Evolutionary conservation across 2,797 vertebrate species (phyloP), one percentile per base, ranked within the genome.

Genomic region (Squalus acanthias): DNA sequence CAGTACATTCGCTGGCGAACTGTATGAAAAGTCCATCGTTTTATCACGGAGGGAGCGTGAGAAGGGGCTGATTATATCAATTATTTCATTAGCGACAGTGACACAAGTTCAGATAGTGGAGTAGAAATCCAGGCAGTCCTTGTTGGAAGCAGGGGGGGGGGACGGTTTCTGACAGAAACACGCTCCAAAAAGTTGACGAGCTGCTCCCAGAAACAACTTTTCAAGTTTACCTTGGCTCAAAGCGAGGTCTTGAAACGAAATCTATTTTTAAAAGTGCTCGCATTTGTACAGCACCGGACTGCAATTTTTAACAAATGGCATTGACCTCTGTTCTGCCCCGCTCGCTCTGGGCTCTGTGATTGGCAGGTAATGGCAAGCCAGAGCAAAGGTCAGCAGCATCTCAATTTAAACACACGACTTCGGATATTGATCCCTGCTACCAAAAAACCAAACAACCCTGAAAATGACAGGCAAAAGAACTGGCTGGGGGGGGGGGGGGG

Each of bases 1-100:
- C 94, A 60, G 46, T 57, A 53, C 26, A 95, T 17, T 95, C 70
- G 76, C 50, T 95, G 46, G 70, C 29, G n/a, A 95, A 95, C 53
- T 15, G 46, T 60, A n/a, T 39, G 29, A 95, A 53, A 74, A 70
- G 7, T 60, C 24, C 26, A 33, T 15, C 8, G n/a, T 93, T 93
- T 92, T 39, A 3, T 22, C 20, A 13, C 0, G 13, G 70, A 74
- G 50, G 70, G 70, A 57, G 46, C 12, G 69, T 53, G 94, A 76
- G 94, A 95, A 95, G 94, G 94, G 70, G 94, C 53, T 72, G 70
- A 57, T 33, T 74, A 70, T 94, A 67, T 94, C 63, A 69, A 69
- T 60, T 39, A 94, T 94, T 94, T 94, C 39, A 94, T 69, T n/a
- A 46, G 65, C 20, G 4, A 65, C 39, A 17, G 29, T 1, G 63